These are phyloP conservation scores for Garrulus glandarius DNA, from an alignment of 2,797 vertebrate genomes.

Conservation along the genomic window DNA sequence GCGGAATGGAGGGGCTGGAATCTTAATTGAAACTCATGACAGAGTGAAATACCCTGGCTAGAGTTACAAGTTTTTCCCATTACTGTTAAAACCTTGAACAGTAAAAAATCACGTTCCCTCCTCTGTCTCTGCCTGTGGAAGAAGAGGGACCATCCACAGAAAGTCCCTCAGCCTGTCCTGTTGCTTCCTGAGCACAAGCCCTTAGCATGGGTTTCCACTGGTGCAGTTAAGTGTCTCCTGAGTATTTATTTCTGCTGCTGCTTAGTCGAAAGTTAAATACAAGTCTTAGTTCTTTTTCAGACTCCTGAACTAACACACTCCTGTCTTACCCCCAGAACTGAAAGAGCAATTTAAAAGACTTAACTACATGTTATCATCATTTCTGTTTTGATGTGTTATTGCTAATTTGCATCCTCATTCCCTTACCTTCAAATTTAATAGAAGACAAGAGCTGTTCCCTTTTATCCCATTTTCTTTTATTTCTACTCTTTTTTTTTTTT, in stretches of 20 bases:
- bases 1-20: background rate
- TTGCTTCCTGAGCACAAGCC: background rate
- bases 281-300: constrained; percentile 10
- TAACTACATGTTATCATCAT: constrained; percentile 66
- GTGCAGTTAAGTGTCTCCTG: background rate
- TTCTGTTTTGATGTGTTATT: constrained; percentile 57
- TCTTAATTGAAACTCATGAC: background rate
- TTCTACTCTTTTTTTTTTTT: background rate
- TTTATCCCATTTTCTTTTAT: constrained; percentile 19
- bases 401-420: constrained; percentile 68
- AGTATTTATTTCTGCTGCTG: constrained; percentile 16
- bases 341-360: constrained; percentile 60
- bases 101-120: background rate
- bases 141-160: background rate
- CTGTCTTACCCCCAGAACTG: constrained; percentile 11
- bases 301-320: constrained; percentile 14
- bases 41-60: background rate
- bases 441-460: constrained; percentile 44
- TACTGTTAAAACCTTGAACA: background rate
- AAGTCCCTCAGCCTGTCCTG: background rate
- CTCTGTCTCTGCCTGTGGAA: background rate
- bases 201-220: background rate
- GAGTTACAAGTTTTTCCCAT: background rate
- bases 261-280: constrained; percentile 10
- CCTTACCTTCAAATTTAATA: constrained; percentile 57